These are phyloP conservation scores for Coracopsis vasa DNA, from an alignment of 2,113 vertebrate genomes.

Conservation along the genomic window DNA sequence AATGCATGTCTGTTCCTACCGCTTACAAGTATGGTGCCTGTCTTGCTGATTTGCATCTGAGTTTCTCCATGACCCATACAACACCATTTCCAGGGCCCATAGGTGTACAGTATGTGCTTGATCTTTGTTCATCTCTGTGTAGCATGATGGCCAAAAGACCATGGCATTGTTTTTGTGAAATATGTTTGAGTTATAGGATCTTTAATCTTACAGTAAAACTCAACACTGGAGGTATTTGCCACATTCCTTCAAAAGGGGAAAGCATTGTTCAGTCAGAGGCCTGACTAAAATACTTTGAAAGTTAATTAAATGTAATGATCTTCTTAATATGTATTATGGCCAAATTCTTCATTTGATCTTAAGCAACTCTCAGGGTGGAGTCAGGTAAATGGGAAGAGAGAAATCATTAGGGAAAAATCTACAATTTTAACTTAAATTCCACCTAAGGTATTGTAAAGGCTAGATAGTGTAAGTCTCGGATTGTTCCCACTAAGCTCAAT, in stretches of 20 bases:
- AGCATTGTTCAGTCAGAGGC: conserved; percentile 22
- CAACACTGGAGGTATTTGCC: neutral
- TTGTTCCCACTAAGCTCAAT: neutral
- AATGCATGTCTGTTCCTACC: neutral
- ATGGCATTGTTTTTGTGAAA: neutral
- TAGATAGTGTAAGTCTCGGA: neutral
- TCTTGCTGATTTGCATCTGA: neutral
- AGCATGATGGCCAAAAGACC: neutral
- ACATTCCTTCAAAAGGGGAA: conserved; percentile 2
- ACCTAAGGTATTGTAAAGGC: neutral
- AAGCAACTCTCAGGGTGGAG: neutral
- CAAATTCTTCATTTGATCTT: conserved; percentile 54
- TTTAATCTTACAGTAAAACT: neutral
- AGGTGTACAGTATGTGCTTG: neutral
- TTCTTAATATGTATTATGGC: conserved; percentile 61
- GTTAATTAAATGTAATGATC: conserved; percentile 65
- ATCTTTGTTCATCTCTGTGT: neutral
- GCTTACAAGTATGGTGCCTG: neutral
- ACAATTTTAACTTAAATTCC: conserved; percentile 39
- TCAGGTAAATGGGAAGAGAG: conserved; percentile 20
- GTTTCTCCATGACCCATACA: neutral
- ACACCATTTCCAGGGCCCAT: neutral
- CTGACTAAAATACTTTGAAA: conserved; percentile 32
- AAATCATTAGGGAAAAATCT: conserved; percentile 1
- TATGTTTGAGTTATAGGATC: neutral